Conservation (phyloP, 2,888 invertebrate species). For the Podabrus alpinus region DNA sequence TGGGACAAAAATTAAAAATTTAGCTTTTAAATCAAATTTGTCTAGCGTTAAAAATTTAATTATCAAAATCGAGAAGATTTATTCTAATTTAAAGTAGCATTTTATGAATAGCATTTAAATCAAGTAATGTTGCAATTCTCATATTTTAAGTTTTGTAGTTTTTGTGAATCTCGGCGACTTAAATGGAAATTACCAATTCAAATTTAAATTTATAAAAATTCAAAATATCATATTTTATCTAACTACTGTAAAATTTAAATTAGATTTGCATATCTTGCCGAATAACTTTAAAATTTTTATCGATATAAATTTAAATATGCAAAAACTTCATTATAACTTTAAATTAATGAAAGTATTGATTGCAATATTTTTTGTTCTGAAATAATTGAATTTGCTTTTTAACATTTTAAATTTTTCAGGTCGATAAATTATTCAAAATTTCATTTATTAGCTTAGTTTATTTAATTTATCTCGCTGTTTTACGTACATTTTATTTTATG, state of each 20-base stretch:
- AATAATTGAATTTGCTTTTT: not conserved
- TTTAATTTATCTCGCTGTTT: too few species aligned
- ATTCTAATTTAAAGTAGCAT: not conserved
- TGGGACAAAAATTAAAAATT: too few species aligned
- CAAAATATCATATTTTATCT: not conserved
- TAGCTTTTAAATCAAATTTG: not conserved
- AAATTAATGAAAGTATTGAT: not conserved
- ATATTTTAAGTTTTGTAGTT: not conserved
- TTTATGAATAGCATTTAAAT: not conserved
- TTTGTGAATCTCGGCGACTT: not conserved
- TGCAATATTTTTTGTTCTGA: not conserved
- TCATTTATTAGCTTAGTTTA: too few species aligned
- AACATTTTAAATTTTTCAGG: too few species aligned
- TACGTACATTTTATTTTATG: too few species aligned
- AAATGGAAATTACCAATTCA: not conserved
- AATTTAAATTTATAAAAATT: not conserved
- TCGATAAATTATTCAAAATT: too few species aligned
- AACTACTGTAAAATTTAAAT: not conserved
- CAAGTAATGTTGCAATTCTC: not conserved
- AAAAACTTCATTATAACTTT: not conserved
- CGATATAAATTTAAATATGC: not conserved
- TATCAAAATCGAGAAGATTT: too few species aligned
- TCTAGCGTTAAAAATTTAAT: not conserved
- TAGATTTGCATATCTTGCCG: constrained; percentile 7
- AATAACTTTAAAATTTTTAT: constrained; percentile 4